Conservation (phyloP, 2,888 invertebrate genomes). For the Caenorhabditis auriculariae region DNA sequence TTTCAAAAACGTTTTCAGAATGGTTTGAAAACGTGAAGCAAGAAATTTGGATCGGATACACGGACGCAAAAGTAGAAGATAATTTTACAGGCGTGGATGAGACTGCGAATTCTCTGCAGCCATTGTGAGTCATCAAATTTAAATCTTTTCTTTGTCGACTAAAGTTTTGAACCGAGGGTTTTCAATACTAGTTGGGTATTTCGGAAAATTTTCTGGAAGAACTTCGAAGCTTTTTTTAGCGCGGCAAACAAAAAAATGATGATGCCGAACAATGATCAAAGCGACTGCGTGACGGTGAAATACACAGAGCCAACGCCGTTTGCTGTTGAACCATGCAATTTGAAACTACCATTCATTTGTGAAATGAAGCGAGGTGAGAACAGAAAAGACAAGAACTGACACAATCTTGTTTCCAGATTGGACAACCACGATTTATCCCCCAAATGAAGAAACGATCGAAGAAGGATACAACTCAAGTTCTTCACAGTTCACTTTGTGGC, state of each 20-base stretch:
- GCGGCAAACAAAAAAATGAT: too few species aligned
- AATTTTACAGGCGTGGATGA: constrained; percentile 8
- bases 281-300: constrained; percentile 21
- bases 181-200: too few species aligned
- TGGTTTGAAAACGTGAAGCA: constrained; percentile 2
- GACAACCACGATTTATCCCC: not conserved
- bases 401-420: constrained; percentile 5
- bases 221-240: too few species aligned
- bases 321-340: constrained; percentile 10
- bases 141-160: too few species aligned
- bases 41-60: constrained; percentile 35
- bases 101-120: constrained; percentile 1
- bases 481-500: constrained; percentile 5
- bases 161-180: too few species aligned
- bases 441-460: constrained; percentile 4
- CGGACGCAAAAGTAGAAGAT: constrained; percentile 28
- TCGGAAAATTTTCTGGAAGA: too few species aligned
- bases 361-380: constrained; percentile 15
- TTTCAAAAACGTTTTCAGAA: constrained; percentile 1
- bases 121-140: constrained; percentile 1
- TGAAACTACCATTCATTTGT: constrained; percentile 11
- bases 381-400: not conserved
- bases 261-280: constrained; percentile 27
- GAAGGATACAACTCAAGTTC: constrained; percentile 4
- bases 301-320: constrained; percentile 4